phyloP scores from a whole-genome alignment of 2,888 invertebrate species.

The Lydus trimaculatus region DNA sequence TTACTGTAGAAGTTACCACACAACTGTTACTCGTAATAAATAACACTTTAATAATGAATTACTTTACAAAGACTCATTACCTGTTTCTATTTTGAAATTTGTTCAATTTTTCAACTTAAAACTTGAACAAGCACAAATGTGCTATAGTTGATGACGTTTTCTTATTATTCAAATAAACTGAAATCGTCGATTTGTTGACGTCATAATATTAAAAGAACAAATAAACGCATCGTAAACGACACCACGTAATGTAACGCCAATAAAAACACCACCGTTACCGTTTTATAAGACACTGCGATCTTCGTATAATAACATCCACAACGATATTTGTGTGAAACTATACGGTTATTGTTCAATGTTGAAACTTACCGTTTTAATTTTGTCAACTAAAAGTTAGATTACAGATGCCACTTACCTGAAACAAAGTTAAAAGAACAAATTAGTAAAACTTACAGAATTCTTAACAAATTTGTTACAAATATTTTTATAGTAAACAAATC shows the following conservation, averaged over 20 bases:
- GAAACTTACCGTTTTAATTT: background rate
- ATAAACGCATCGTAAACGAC: background rate
- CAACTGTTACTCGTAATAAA: background rate
- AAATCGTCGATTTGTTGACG: too few relatives aligned
- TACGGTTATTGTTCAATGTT: background rate
- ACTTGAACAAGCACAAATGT: background rate
- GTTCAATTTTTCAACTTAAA: background rate
- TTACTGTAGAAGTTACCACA: background rate
- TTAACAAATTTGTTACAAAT: too few relatives aligned
- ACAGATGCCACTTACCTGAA: constrained; percentile 25
- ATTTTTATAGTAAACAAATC: too few relatives aligned
- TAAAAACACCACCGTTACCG: background rate
- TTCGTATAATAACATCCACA: background rate
- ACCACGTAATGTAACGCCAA: background rate
- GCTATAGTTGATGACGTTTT: too few relatives aligned
- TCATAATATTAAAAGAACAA: background rate
- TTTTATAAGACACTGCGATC: background rate
- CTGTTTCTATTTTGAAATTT: background rate
- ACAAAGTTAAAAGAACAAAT: constrained; percentile 14
- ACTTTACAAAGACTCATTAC: too few relatives aligned
- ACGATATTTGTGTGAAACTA: background rate
- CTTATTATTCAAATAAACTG: too few relatives aligned
- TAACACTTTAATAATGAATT: background rate
- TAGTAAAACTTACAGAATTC: background rate
- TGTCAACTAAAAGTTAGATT: background rate